Evolutionary conservation across 2,797 vertebrate species (phyloP).

Genomic region (Sparus aurata): DNA sequence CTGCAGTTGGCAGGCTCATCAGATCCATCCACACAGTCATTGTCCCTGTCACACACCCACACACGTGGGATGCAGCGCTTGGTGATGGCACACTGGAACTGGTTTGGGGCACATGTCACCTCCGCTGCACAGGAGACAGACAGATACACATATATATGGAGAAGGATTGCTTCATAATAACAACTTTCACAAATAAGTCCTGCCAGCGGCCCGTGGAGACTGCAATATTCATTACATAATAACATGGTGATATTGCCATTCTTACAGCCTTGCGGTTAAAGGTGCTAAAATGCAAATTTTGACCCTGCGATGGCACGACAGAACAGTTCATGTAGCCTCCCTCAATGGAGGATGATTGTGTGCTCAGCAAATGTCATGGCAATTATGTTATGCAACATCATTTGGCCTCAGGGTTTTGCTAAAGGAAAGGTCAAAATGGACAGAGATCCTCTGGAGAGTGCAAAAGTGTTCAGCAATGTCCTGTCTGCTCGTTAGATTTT

Average conservation of each 20-base stretch:
- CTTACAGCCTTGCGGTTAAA: slow-evolving; percentile 18
- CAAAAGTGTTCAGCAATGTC: slow-evolving; percentile 37
- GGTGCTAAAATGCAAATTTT: slow-evolving; percentile 57
- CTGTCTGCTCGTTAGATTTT: slow-evolving; percentile 36
- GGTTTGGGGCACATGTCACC: slow-evolving; percentile 98
- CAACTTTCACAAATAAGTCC: slow-evolving; percentile 5
- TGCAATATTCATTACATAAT: neutral
- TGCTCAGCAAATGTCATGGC: slow-evolving; percentile 59
- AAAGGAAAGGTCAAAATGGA: slow-evolving; percentile 58
- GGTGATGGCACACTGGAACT: slow-evolving; percentile 98
- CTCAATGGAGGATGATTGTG: slow-evolving; percentile 46
- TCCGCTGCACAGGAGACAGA: slow-evolving; percentile 85
- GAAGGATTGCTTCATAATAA: neutral
- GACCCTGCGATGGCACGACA: slow-evolving; percentile 27
- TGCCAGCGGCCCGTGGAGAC: neutral
- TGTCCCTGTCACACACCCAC: slow-evolving; percentile 98
- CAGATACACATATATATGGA: slow-evolving; percentile 4
- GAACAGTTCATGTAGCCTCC: slow-evolving; percentile 36
- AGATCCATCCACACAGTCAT: slow-evolving; percentile 97
- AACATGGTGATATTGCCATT: slow-evolving; percentile 6
- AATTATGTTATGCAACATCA: slow-evolving; percentile 59
- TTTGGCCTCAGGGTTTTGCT: slow-evolving; percentile 32
- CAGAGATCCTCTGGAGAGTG: slow-evolving; percentile 31
- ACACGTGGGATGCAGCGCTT: slow-evolving; percentile 98
- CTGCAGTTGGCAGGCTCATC: slow-evolving; percentile 99